Evolutionary conservation across 2,113 vertebrate genomes (phyloP).

Genomic region (Marmota monax): DNA sequence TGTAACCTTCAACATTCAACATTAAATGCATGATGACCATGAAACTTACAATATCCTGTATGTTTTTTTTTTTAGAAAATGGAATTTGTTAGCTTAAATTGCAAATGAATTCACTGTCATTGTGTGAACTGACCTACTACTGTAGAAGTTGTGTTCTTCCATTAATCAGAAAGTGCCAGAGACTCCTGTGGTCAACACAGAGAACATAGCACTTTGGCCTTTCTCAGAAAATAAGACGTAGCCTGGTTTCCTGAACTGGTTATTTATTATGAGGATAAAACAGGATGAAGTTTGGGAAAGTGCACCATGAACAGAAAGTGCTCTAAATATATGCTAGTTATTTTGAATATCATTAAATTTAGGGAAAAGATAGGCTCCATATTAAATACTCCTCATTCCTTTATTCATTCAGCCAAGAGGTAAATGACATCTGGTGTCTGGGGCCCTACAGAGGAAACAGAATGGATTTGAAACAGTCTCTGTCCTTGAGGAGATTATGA

Average conservation of each 20-base stretch:
- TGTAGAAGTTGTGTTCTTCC: not conserved
- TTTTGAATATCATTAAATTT: slow-evolving; percentile 3
- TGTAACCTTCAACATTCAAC: not conserved
- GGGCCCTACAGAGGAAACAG: not conserved
- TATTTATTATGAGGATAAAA: not conserved
- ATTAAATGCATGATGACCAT: not conserved
- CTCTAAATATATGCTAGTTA: not conserved
- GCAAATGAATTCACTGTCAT: not conserved
- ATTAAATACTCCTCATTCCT: not conserved
- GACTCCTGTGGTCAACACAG: not conserved
- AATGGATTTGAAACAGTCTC: not conserved
- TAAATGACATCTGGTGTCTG: not conserved
- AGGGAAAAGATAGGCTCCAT: not conserved
- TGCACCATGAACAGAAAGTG: not conserved
- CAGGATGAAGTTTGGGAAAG: not conserved
- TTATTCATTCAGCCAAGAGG: not conserved
- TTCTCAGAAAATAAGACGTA: not conserved
- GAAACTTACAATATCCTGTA: not conserved
- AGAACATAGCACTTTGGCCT: not conserved
- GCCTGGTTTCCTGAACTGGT: not conserved
- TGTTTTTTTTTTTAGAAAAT: not conserved
- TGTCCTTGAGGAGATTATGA: not conserved
- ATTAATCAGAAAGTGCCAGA: not conserved
- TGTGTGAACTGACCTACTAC: not conserved
- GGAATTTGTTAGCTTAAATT: not conserved